These are phyloP conservation scores for Colletes gigas DNA, from an alignment of 1,140 invertebrate species.

Conservation along the genomic window DNA sequence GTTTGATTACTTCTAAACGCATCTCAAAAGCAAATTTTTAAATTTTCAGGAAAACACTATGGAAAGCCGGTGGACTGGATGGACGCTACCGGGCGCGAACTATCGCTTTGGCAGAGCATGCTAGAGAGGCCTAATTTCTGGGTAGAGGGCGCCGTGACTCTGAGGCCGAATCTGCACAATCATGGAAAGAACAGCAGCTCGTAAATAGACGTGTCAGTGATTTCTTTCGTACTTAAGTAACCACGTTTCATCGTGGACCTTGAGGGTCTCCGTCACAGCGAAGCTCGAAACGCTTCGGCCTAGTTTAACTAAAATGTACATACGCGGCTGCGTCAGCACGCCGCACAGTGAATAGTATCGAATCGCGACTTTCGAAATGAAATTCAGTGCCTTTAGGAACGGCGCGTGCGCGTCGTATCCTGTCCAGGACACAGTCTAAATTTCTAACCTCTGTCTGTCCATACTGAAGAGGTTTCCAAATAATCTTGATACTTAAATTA, in stretches of 20 bases:
- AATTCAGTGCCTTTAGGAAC: slow-evolving; percentile 60
- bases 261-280: background rate
- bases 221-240: background rate
- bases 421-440: slow-evolving; percentile 31
- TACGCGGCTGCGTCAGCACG: slow-evolving; percentile 21
- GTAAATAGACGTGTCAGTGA: slow-evolving; percentile 44
- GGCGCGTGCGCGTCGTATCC: slow-evolving; percentile 11
- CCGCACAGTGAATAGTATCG: slow-evolving; percentile 22
- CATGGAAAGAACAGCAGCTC: slow-evolving; percentile 75
- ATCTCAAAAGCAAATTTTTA: background rate
- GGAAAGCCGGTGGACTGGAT: slow-evolving; percentile 95
- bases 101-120: slow-evolving; percentile 96
- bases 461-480: background rate
- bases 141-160: slow-evolving; percentile 94
- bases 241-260: background rate
- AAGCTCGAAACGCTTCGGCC: slow-evolving; percentile 37
- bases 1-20: too few species aligned
- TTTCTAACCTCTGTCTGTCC: background rate
- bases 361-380: slow-evolving; percentile 43
- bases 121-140: slow-evolving; percentile 96
- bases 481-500: slow-evolving; percentile 10
- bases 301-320: slow-evolving; percentile 54
- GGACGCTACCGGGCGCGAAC: slow-evolving; percentile 95
- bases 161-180: slow-evolving; percentile 90
- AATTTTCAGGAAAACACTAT: slow-evolving; percentile 88